phyloP scores from a whole-genome alignment of 2,888 invertebrate species.

The Pecten maximus region DNA sequence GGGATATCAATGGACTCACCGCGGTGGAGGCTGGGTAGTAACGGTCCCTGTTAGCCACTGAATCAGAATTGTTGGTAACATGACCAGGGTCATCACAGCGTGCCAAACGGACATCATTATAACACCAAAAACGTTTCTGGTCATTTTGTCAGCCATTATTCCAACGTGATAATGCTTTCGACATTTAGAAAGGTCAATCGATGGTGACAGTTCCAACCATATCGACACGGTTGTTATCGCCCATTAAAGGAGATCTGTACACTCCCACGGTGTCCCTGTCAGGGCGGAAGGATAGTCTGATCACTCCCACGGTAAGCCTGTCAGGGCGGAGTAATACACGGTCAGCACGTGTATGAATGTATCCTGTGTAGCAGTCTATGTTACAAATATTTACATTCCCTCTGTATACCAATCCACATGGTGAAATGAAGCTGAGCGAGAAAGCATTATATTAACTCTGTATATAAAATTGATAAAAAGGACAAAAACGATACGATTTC shows the following conservation, averaged over 20 bases:
- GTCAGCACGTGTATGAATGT: neutral
- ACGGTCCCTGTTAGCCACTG: neutral
- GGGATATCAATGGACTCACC: neutral
- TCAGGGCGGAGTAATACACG: neutral
- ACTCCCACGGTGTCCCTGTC: neutral
- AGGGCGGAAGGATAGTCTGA: neutral
- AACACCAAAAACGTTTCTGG: neutral
- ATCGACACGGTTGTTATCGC: neutral
- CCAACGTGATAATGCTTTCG: neutral
- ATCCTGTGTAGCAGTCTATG: neutral
- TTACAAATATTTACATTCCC: constrained; percentile 15
- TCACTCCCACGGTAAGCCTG: neutral
- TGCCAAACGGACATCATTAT: neutral
- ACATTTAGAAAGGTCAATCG: neutral
- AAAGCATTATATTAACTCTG: constrained; percentile 5
- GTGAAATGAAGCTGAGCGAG: neutral
- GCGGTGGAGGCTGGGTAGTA: neutral
- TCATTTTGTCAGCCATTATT: neutral
- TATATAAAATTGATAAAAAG: constrained; percentile 27
- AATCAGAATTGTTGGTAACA: neutral
- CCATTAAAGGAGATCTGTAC: neutral
- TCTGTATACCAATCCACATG: neutral
- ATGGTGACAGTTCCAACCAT: neutral
- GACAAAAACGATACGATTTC: constrained; percentile 28
- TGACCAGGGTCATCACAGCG: neutral